Evolutionary conservation across 2,888 invertebrate species (phyloP).

Genomic region (Hesperia comma): DNA sequence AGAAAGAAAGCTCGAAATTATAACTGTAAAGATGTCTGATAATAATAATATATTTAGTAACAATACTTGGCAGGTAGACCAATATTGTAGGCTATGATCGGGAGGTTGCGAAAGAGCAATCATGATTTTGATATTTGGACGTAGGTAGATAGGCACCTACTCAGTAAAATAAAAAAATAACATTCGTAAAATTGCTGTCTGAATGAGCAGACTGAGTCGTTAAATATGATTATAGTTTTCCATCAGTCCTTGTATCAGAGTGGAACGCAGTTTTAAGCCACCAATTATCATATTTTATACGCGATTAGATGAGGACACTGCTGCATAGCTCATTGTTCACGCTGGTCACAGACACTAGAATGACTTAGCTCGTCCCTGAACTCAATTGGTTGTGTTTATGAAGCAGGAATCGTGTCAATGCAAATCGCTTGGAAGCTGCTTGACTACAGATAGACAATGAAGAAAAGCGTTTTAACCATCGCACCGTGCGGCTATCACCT

Average conservation of each 20-base stretch:
- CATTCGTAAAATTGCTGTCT: background rate
- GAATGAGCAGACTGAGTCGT: background rate
- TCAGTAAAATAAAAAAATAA: constrained; percentile 16
- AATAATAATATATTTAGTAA: no score
- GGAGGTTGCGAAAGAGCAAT: no score
- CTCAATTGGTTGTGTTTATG: constrained; percentile 79
- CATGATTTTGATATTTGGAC: no score
- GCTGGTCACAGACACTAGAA: constrained; percentile 75
- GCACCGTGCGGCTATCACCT: background rate
- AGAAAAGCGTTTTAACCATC: constrained; percentile 32
- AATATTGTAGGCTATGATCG: no score
- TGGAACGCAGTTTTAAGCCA: constrained; percentile 62
- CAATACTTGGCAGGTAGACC: no score
- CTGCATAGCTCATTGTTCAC: constrained; percentile 79
- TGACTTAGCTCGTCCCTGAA: constrained; percentile 80
- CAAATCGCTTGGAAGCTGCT: constrained; percentile 69
- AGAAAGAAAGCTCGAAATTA: constrained; percentile 44
- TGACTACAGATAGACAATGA: constrained; percentile 61
- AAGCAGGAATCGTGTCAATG: constrained; percentile 80
- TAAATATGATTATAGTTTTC: constrained; percentile 6
- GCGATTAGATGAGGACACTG: constrained; percentile 77
- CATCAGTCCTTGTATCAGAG: constrained; percentile 43
- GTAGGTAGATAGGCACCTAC: no score
- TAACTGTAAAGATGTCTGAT: constrained; percentile 26
- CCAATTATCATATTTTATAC: constrained; percentile 80